Conservation (phyloP, 2,113 vertebrate species). For the Tragelaphus buxtoni region DNA sequence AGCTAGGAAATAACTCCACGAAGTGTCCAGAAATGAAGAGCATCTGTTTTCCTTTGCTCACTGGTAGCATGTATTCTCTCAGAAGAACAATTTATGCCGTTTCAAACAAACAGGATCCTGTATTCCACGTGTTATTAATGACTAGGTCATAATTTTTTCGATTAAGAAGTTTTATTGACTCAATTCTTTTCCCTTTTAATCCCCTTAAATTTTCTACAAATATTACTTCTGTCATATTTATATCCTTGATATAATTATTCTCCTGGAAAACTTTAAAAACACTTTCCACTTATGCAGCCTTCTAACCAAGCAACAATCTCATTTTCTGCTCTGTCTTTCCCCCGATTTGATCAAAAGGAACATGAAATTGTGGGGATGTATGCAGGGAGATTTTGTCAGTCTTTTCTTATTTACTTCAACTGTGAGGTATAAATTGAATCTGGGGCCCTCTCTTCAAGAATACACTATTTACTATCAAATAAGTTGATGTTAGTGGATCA, state of each 20-base stretch:
- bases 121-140: background rate
- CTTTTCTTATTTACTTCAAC: constrained; percentile 36
- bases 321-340: background rate
- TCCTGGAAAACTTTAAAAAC: background rate
- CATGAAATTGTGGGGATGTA: background rate
- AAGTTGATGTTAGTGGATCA: background rate
- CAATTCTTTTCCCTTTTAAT: background rate
- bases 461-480: constrained; percentile 32
- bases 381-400: constrained; percentile 30
- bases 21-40: background rate
- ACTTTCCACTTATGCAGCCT: background rate
- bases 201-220: background rate
- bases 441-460: constrained; percentile 3
- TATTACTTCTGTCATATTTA: background rate
- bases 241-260: background rate
- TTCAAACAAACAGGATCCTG: background rate
- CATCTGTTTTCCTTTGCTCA: background rate
- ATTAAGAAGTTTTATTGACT: background rate
- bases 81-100: background rate
- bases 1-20: background rate
- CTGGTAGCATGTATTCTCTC: background rate
- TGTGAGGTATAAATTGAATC: constrained; percentile 48
- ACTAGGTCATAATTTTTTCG: background rate
- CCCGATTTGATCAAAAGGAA: background rate
- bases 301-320: background rate